Conservation (phyloP, 2,888 invertebrate genomes). For the Lasioglossum leucozonium region DNA sequence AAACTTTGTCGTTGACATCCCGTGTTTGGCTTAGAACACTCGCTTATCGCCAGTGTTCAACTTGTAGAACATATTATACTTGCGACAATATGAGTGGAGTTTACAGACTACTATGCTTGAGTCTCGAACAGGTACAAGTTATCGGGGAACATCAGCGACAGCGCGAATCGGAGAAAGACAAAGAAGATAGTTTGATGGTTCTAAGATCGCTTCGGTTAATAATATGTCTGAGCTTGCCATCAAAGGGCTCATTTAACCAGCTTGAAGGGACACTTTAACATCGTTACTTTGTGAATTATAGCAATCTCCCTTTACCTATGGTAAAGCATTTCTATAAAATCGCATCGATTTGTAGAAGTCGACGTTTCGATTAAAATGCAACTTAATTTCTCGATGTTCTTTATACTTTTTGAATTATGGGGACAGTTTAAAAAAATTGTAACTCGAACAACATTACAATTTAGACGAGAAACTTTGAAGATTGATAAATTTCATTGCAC, state of each 20-base stretch:
- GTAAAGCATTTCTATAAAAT: neutral
- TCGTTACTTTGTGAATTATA: neutral
- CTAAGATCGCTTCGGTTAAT: slow-evolving; percentile 42
- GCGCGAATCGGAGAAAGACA: slow-evolving; percentile 33
- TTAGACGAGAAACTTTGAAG: no score
- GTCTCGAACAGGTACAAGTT: slow-evolving; percentile 29
- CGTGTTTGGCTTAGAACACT: neutral
- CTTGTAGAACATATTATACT: slow-evolving; percentile 14
- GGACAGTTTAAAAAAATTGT: neutral
- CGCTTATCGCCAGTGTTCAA: slow-evolving; percentile 15
- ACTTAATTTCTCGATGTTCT: neutral
- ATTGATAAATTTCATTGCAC: no score
- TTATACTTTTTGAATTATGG: neutral
- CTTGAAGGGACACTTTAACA: neutral
- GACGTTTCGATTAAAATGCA: neutral
- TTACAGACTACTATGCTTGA: slow-evolving; percentile 3
- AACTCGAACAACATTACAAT: neutral
- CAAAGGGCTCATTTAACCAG: slow-evolving; percentile 33
- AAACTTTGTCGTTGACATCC: neutral
- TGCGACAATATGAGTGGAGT: slow-evolving; percentile 29
- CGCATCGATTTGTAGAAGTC: neutral
- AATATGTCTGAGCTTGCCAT: slow-evolving; percentile 27
- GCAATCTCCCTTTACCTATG: neutral
- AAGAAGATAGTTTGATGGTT: slow-evolving; percentile 50
- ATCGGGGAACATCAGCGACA: slow-evolving; percentile 17